A percentile compares a stretch with the other conserved stretches of the same genome.
These are phyloP conservation scores for Diploscapter pachys DNA, from an alignment of 1,140 invertebrate species.

Conservation along the genomic window DNA sequence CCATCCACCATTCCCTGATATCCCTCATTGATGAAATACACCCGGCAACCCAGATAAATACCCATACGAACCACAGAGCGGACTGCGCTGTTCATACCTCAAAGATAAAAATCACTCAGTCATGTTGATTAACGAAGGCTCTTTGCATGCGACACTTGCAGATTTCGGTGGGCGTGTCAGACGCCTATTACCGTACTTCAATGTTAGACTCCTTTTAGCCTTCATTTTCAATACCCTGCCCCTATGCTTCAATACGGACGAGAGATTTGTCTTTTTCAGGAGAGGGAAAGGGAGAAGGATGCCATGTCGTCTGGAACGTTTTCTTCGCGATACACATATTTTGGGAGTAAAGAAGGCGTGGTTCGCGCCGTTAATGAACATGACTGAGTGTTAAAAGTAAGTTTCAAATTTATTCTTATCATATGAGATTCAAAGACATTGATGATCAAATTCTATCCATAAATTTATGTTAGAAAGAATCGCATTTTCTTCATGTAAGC, in stretches of 20 bases:
- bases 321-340: no score
- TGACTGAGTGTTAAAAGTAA: neutral
- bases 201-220: neutral
- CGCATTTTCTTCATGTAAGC: no score
- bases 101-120: conserved; percentile 3
- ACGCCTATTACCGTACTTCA: no score
- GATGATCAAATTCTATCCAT: no score
- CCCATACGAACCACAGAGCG: conserved; percentile 95
- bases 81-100: conserved; percentile 98
- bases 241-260: no score
- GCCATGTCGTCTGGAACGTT: no score
- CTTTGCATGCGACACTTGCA: neutral
- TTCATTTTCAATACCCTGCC: neutral
- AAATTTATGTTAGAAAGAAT: no score
- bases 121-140: neutral
- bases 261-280: neutral
- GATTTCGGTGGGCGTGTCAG: no score
- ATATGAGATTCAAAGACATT: no score
- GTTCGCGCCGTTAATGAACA: neutral
- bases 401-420: no score
- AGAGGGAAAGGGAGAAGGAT: neutral
- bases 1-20: conserved; percentile 99
- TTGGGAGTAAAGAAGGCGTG: no score
- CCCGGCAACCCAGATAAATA: conserved; percentile 88
- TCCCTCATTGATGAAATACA: conserved; percentile 95